Evolutionary conservation across 1,140 invertebrate genomes (phyloP).

Genomic region (Lepidostoma basale): DNA sequence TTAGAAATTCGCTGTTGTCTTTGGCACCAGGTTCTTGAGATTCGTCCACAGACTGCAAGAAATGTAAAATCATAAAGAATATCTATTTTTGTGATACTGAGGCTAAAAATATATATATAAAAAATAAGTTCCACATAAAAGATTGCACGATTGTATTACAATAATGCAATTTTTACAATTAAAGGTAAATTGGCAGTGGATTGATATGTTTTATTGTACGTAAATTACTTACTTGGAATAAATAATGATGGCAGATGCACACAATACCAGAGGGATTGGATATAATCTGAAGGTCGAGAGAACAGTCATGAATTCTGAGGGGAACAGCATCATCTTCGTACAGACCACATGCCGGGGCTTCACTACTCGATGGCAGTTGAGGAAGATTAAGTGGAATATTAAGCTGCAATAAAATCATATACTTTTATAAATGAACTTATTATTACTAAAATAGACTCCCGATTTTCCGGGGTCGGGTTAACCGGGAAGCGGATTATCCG

Average conservation of each 20-base stretch:
- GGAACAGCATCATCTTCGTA: slow-evolving; percentile 82
- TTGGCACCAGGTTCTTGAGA: slow-evolving; percentile 52
- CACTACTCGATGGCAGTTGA: slow-evolving; percentile 65
- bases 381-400: slow-evolving; percentile 84
- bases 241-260: slow-evolving; percentile 84
- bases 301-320: slow-evolving; percentile 78
- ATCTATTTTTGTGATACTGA: background rate
- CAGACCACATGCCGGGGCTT: slow-evolving; percentile 63
- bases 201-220: background rate
- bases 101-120: background rate
- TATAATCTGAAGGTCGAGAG: slow-evolving; percentile 78
- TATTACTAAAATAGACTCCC: background rate
- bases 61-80: background rate
- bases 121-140: too few relatives aligned
- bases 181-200: too few relatives aligned
- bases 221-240: slow-evolving; percentile 69
- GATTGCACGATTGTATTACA: background rate
- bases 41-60: slow-evolving; percentile 63
- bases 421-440: background rate
- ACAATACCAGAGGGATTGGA: slow-evolving; percentile 73
- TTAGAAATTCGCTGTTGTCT: slow-evolving; percentile 54
- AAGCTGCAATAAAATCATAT: slow-evolving; percentile 61
- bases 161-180: background rate
- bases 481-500: too few relatives aligned
- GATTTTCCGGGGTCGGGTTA: too few relatives aligned